A percentile compares a stretch with the other conserved stretches of the same genome.
These are phyloP conservation scores for Drosophila hamatofila DNA, from an alignment of 2,888 invertebrate species.

Conservation along the genomic window DNA sequence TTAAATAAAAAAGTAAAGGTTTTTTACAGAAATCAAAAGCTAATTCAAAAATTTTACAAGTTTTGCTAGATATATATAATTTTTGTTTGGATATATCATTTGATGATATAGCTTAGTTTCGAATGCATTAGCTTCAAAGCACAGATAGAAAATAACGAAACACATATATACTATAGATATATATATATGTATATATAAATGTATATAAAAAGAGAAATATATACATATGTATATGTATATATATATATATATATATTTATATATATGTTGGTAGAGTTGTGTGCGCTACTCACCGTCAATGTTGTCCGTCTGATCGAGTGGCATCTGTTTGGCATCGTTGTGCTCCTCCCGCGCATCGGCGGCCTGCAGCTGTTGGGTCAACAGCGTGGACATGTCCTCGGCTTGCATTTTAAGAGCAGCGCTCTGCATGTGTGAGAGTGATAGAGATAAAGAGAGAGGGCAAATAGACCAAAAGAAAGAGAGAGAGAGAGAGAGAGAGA, in stretches of 20 bases:
- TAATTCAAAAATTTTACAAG: constrained; percentile 47
- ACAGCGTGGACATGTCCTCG: constrained; percentile 88
- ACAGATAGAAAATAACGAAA: constrained; percentile 62
- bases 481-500: constrained; percentile 5
- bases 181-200: constrained; percentile 25
- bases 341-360: constrained; percentile 87
- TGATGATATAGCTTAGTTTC: constrained; percentile 46
- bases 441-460: not conserved
- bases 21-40: constrained; percentile 66
- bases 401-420: constrained; percentile 85
- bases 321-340: constrained; percentile 86
- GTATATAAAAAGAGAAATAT: constrained; percentile 3
- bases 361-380: constrained; percentile 87
- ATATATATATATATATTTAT: constrained; percentile 23
- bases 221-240: constrained; percentile 10
- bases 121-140: constrained; percentile 75
- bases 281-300: constrained; percentile 89
- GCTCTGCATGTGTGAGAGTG: constrained; percentile 38
- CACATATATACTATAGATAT: constrained; percentile 25
- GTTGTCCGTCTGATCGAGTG: constrained; percentile 90
- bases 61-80: constrained; percentile 6
- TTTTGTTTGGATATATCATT: constrained; percentile 19
- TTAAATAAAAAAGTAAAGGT: constrained; percentile 30
- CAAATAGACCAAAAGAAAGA: not conserved
- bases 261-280: constrained; percentile 1